These are phyloP conservation scores for Drosophila equinoxialis DNA, from an alignment of 1,140 invertebrate genomes.

Conservation along the genomic window DNA sequence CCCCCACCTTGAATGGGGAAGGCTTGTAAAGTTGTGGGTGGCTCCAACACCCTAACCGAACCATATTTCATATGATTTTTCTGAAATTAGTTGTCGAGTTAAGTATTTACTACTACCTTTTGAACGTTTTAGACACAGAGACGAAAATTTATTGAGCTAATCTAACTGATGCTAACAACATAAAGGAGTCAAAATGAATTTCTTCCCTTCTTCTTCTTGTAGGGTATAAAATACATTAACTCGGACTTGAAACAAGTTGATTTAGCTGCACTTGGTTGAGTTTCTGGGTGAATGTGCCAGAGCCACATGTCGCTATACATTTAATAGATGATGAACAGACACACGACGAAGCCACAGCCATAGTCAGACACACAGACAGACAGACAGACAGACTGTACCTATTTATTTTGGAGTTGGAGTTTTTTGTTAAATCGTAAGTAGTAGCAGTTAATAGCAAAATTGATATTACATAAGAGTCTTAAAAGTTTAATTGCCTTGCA, in stretches of 20 bases:
- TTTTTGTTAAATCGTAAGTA: conserved; percentile 3
- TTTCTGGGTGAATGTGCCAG: conserved; percentile 12
- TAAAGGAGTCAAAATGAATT: too few species aligned
- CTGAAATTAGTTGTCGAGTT: too few species aligned
- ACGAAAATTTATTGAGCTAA: too few species aligned
- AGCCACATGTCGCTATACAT: conserved; percentile 9
- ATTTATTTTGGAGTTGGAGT: not conserved
- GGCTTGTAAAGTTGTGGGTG: too few species aligned
- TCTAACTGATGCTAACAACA: too few species aligned
- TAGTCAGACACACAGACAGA: not conserved
- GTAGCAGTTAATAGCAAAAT: conserved; percentile 11
- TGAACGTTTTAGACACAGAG: too few species aligned
- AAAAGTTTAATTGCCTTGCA: conserved; percentile 10
- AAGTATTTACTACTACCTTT: too few species aligned
- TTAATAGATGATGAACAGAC: conserved; percentile 12
- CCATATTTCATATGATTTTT: too few species aligned
- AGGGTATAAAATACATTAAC: too few species aligned
- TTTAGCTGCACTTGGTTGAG: conserved; percentile 3
- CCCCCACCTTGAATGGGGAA: too few species aligned
- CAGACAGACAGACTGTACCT: not conserved
- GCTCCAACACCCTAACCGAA: too few species aligned
- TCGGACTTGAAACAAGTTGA: not conserved
- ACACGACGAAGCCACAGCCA: not conserved
- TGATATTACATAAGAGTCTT: conserved; percentile 15
- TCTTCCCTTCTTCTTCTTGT: too few species aligned